phyloP scores from a whole-genome alignment of 2,888 invertebrate species.

The Apamea crenata region DNA sequence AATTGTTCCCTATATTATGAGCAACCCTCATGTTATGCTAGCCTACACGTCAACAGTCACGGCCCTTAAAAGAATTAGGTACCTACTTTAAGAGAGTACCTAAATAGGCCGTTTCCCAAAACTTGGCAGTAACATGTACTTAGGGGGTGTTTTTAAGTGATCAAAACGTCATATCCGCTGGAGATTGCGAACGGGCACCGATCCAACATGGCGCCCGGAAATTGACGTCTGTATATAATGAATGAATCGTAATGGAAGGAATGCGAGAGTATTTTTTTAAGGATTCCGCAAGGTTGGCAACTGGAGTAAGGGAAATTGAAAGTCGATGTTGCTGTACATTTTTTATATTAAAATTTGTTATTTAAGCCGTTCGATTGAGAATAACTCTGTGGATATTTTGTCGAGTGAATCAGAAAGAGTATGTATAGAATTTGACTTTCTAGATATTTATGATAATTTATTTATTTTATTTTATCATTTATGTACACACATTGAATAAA shows the following conservation, averaged over 20 bases:
- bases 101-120: constrained; percentile 54
- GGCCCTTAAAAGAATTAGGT: background rate
- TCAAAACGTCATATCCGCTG: constrained; percentile 80
- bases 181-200: constrained; percentile 75
- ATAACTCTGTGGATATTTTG: background rate
- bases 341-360: constrained; percentile 49
- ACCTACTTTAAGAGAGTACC: background rate
- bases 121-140: constrained; percentile 64
- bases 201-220: constrained; percentile 82
- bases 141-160: constrained; percentile 74
- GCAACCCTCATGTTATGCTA: no score
- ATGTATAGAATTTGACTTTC: background rate
- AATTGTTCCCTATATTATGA: background rate
- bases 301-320: constrained; percentile 52
- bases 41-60: background rate
- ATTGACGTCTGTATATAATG: constrained; percentile 80
- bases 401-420: background rate
- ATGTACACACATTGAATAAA: no score
- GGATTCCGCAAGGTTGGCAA: constrained; percentile 61
- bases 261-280: constrained; percentile 64
- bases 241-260: constrained; percentile 76
- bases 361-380: constrained; percentile 37
- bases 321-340: constrained; percentile 53
- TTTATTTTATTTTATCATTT: background rate
- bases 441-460: background rate